Percentiles rank a stretch among this genome's conserved stretches.
Conservation (phyloP, 2,113 vertebrate genomes). For the Acrocephalus kingi region DNA sequence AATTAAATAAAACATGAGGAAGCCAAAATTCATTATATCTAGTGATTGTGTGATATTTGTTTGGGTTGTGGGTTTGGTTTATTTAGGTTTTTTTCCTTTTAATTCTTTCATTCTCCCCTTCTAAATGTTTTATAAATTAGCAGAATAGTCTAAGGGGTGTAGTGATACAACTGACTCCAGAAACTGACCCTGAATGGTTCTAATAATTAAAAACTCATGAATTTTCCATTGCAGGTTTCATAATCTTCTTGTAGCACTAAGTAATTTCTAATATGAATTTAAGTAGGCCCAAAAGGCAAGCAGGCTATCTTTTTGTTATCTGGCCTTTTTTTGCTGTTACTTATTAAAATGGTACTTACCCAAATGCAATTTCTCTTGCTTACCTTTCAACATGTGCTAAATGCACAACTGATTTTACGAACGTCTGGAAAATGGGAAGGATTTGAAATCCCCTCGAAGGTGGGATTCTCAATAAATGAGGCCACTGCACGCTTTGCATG, state of each 20-base stretch:
- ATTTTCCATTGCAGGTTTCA: background rate
- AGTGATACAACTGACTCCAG: background rate
- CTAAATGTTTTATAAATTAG: background rate
- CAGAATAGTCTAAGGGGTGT: background rate
- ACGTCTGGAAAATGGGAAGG: background rate
- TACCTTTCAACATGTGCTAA: background rate
- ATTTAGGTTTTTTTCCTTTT: background rate
- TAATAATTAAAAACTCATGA: background rate
- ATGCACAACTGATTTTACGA: background rate
- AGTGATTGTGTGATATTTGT: background rate
- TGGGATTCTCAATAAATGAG: background rate
- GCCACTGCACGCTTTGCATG: accelerated
- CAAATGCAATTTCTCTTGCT: background rate
- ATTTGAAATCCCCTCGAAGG: background rate
- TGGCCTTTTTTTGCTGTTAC: background rate
- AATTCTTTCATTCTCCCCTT: background rate
- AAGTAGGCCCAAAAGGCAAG: background rate
- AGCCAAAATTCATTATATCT: background rate
- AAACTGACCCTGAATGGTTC: background rate
- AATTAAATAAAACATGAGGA: background rate
- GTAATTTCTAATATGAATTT: background rate
- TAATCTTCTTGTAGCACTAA: background rate
- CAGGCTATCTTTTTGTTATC: background rate
- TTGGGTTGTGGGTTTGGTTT: background rate
- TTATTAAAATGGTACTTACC: slow-evolving; percentile 1